Evolutionary conservation across 2,888 invertebrate species (phyloP).

Genomic region (Brenthis hecate): DNA sequence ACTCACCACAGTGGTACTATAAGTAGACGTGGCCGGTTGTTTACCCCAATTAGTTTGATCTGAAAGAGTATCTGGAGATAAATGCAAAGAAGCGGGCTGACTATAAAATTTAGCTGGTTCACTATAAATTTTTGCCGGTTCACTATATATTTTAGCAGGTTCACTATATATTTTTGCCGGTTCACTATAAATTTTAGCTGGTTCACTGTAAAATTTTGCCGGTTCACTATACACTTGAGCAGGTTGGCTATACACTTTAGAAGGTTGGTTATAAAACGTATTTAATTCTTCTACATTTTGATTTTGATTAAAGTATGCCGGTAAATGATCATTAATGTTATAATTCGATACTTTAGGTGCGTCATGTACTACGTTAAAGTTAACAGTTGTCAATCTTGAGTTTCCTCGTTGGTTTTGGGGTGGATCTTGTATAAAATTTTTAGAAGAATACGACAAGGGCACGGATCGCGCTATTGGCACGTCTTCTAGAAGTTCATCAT

Average conservation of each 20-base stretch:
- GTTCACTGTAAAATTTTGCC: constrained; percentile 77
- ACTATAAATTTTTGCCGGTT: constrained; percentile 80
- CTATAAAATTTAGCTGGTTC: constrained; percentile 83
- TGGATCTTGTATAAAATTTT: constrained; percentile 59
- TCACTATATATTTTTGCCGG: constrained; percentile 82
- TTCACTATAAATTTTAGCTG: constrained; percentile 76
- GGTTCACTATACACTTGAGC: constrained; percentile 73
- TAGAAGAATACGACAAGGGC: constrained; percentile 53
- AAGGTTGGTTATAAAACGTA: constrained; percentile 56
- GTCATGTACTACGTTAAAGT: constrained; percentile 71
- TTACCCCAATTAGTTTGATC: constrained; percentile 55
- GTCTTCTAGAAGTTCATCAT: constrained; percentile 52
- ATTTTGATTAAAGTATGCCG: constrained; percentile 47
- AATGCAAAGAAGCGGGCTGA: constrained; percentile 78
- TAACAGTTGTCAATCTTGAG: constrained; percentile 66
- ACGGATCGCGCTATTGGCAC: constrained; percentile 57
- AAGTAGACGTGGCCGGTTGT: constrained; percentile 28
- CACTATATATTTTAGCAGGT: constrained; percentile 81
- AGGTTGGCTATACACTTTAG: constrained; percentile 68
- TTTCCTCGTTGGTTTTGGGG: constrained; percentile 49
- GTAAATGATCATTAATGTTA: constrained; percentile 49
- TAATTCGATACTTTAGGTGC: constrained; percentile 49
- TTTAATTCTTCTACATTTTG: constrained; percentile 47
- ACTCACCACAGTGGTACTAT: constrained; percentile 45
- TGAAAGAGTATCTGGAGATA: constrained; percentile 49